Conservation (phyloP, 92 coral and sea anemone species). For the Siderastrea siderea region DNA sequence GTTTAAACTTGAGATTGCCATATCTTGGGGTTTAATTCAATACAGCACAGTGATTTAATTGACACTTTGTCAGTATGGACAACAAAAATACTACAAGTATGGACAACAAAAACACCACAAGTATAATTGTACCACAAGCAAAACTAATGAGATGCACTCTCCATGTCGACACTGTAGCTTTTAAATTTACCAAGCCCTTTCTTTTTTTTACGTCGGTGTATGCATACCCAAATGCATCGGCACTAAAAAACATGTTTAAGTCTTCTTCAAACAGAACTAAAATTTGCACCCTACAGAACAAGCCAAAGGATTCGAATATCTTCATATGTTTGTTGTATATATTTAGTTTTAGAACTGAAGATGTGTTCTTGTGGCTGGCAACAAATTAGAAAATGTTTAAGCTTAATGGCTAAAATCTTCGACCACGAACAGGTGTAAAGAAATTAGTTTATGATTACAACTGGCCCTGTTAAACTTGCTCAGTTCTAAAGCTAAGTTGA, state of each 20-base stretch:
- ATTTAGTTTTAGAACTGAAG: too few relatives aligned
- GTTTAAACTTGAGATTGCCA: background rate
- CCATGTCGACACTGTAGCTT: background rate
- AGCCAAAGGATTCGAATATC: too few relatives aligned
- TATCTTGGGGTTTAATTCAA: background rate
- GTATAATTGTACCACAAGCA: conserved; percentile 17
- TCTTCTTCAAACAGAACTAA: background rate
- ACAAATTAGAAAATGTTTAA: too few relatives aligned
- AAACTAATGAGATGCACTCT: conserved; percentile 9
- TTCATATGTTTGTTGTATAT: too few relatives aligned
- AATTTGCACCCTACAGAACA: background rate
- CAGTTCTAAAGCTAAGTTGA: background rate
- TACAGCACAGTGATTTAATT: background rate
- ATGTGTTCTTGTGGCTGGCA: too few relatives aligned
- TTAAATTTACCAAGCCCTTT: background rate
- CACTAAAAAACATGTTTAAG: background rate
- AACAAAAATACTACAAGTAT: background rate
- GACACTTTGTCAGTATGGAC: background rate
- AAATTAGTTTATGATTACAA: background rate
- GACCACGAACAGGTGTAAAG: background rate
- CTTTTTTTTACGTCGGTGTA: background rate
- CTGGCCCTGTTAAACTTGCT: background rate
- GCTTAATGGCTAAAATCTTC: background rate
- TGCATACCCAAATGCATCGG: background rate
- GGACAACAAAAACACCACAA: background rate